These are phyloP conservation scores for Scaptodrosophila lebanonensis DNA, from an alignment of 1,140 invertebrate species.

Conservation along the genomic window DNA sequence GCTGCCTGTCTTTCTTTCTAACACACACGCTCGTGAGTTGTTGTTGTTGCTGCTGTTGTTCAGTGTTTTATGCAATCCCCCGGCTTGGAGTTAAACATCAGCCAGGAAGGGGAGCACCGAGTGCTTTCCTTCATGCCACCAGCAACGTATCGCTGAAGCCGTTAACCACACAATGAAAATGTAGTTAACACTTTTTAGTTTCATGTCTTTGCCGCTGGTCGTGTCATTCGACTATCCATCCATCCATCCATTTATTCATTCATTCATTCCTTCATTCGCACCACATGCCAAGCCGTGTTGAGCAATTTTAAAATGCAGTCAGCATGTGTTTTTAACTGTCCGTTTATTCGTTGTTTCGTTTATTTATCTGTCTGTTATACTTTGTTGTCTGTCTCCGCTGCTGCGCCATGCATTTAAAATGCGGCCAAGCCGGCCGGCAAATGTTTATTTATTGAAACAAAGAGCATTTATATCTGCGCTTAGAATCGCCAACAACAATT, in stretches of 20 bases:
- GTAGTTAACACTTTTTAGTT: conserved; percentile 51
- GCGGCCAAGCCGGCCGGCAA: conserved; percentile 38
- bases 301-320: conserved; percentile 41
- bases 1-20: conserved; percentile 6
- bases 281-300: conserved; percentile 12
- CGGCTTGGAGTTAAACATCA: neutral
- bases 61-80: conserved; percentile 47
- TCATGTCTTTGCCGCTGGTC: conserved; percentile 13
- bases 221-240: neutral
- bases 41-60: conserved; percentile 7
- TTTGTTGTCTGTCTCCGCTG: no score
- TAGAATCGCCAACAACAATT: conserved; percentile 28
- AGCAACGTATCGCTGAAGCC: conserved; percentile 6
- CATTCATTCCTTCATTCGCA: conserved; percentile 26
- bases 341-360: conserved; percentile 1
- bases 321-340: conserved; percentile 16
- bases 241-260: neutral
- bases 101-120: neutral
- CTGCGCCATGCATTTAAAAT: conserved; percentile 37
- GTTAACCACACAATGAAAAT: conserved; percentile 52
- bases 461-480: conserved; percentile 39
- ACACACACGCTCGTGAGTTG: neutral
- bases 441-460: conserved; percentile 36
- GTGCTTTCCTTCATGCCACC: no score
- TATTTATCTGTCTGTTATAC: conserved; percentile 6